phyloP scores from a whole-genome alignment of 1,140 invertebrate genomes.

The Dolichoris vasculosae region DNA sequence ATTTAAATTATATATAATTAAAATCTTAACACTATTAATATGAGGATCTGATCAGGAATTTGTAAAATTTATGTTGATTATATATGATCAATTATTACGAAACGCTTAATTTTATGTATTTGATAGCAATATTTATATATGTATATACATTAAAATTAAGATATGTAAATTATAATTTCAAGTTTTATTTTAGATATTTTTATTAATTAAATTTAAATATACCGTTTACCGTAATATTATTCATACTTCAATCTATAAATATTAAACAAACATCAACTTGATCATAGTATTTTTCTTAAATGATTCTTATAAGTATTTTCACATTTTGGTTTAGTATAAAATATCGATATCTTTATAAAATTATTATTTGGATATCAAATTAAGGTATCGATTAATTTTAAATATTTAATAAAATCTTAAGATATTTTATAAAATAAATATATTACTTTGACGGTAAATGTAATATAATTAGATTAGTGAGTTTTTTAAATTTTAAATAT shows the following conservation, averaged over 20 bases:
- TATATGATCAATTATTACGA: background rate
- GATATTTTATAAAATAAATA: too few species aligned
- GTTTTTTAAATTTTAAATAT: too few species aligned
- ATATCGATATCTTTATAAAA: background rate
- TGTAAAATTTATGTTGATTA: slow-evolving; percentile 54
- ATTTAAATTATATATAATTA: slow-evolving; percentile 7
- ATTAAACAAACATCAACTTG: background rate
- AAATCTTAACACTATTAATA: slow-evolving; percentile 37
- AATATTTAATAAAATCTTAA: too few species aligned
- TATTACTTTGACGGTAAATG: too few species aligned
- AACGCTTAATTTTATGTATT: slow-evolving; percentile 24
- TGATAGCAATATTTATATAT: slow-evolving; percentile 48
- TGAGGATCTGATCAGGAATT: slow-evolving; percentile 54
- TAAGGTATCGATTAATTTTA: background rate
- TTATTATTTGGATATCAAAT: background rate
- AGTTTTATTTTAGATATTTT: slow-evolving; percentile 1
- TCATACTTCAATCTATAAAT: background rate
- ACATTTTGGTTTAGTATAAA: background rate
- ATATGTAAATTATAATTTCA: slow-evolving; percentile 53
- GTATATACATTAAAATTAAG: slow-evolving; percentile 55
- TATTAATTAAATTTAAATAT: background rate
- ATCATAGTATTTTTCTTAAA: background rate
- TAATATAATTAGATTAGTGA: too few species aligned
- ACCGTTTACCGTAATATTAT: background rate
- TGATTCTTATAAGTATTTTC: background rate